Base-by-base conservation (phyloP, 2,888 invertebrate genomes). In the Xylophagus ater region DNA sequence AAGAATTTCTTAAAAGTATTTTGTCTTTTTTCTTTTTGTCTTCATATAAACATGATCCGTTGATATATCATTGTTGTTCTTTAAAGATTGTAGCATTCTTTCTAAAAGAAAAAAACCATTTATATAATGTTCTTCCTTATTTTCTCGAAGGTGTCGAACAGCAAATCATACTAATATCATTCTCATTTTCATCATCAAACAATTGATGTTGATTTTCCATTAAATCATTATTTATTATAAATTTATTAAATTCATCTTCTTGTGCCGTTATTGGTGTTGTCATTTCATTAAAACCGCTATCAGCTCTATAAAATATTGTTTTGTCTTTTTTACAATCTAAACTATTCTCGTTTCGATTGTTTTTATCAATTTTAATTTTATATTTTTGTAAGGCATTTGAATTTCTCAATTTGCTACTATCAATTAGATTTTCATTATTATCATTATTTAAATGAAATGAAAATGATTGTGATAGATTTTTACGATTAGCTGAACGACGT, bases 281-380 rank as follows among this genome's bases (percentile, higher is more conserved):
- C 44, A 57, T 58, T 31, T 64, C 63, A 46, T 62, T 63, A 33
- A 63, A 63, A 3, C 65, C 65, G 32, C 65, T 65, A 34, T 64
- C 64, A 3, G 56, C 53, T 15, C 60, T 55, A 48, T 57, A 55
- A 7, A 63, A 53, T 2, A 44, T 37, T 7, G 43, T 45, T 1
- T 34, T 30, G 5, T 36, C 44, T 3, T 43, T 39, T 8, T 8
- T 13, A 18, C 7, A 21, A n/a, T 19, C 17, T 13, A n/a, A 13
- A 13, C 7, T 5, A 10, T 12, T 6, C 12, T 26, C 13, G 5
- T 9, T 26, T 5, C 26, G 6, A 26, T 26, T 26, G 23, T 8
- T 23, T 12, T 6, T 26, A 26, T 26, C 5, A 6, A 12, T 13
- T 26, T 26, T 26, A 8, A 6, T n/a, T 7, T 7, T 7, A 21